Evolutionary conservation across 2,797 vertebrate species (phyloP).

Genomic region (Manis pentadactyla): DNA sequence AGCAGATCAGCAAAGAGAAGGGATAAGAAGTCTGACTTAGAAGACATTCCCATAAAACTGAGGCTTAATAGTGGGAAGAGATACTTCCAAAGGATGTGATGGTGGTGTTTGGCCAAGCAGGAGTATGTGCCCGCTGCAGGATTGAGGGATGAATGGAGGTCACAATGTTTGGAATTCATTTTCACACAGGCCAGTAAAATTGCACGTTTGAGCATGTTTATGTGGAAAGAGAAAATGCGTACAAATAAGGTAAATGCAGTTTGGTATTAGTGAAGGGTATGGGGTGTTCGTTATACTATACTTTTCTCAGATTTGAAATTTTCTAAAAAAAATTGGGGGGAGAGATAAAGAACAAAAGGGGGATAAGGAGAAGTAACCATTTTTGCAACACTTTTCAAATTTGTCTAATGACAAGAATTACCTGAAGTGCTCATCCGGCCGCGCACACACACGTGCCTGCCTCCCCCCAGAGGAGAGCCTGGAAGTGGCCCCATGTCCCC

Average conservation of each 20-base stretch:
- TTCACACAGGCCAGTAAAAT: background rate
- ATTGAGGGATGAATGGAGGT: fast-evolving
- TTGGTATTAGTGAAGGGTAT: background rate
- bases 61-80: background rate
- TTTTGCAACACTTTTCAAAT: background rate
- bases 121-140: background rate
- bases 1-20: background rate
- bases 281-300: background rate
- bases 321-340: background rate
- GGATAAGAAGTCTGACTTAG: background rate
- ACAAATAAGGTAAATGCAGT: background rate
- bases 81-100: background rate
- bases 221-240: background rate
- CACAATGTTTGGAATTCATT: background rate
- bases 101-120: background rate
- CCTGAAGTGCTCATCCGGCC: no score
- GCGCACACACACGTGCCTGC: fast-evolving
- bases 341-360: background rate
- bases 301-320: background rate
- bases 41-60: background rate
- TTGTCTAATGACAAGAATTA: background rate
- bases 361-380: background rate
- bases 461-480: background rate
- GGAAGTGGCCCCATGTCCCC: fast-evolving
- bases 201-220: fast-evolving